These are phyloP conservation scores for Drymonia ruficornis DNA, from an alignment of 2,888 invertebrate genomes.

Conservation along the genomic window DNA sequence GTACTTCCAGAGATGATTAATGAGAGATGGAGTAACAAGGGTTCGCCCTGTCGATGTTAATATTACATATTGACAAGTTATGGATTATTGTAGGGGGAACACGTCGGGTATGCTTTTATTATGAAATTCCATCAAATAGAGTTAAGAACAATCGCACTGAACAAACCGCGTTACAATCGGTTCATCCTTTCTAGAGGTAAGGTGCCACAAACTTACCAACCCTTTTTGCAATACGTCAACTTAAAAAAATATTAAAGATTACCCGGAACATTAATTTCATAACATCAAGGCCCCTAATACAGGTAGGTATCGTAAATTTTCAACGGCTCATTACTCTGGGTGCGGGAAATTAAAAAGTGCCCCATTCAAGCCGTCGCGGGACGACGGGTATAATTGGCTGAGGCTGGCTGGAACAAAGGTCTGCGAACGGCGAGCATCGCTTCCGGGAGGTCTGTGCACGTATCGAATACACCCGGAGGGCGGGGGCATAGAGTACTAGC, in stretches of 20 bases:
- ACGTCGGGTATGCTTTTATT: no score
- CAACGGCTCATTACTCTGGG: slow-evolving; percentile 3
- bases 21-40: neutral
- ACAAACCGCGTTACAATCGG: no score
- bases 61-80: slow-evolving; percentile 3
- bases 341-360: slow-evolving; percentile 35
- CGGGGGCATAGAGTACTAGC: slow-evolving; percentile 48
- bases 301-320: slow-evolving; percentile 4
- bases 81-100: neutral
- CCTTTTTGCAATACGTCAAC: neutral
- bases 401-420: slow-evolving; percentile 71
- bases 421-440: slow-evolving; percentile 70
- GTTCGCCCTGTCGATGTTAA: neutral
- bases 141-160: no score
- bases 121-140: no score
- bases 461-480: slow-evolving; percentile 62
- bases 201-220: no score
- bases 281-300: neutral
- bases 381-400: slow-evolving; percentile 48
- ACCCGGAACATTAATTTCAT: neutral
- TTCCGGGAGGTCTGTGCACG: slow-evolving; percentile 51
- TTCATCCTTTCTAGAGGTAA: no score
- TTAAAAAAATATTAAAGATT: neutral
- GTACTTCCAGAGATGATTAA: neutral
- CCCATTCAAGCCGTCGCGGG: slow-evolving; percentile 32